Evolutionary conservation across 2,113 vertebrate species (phyloP).

Genomic region (Dromaius novaehollandiae): DNA sequence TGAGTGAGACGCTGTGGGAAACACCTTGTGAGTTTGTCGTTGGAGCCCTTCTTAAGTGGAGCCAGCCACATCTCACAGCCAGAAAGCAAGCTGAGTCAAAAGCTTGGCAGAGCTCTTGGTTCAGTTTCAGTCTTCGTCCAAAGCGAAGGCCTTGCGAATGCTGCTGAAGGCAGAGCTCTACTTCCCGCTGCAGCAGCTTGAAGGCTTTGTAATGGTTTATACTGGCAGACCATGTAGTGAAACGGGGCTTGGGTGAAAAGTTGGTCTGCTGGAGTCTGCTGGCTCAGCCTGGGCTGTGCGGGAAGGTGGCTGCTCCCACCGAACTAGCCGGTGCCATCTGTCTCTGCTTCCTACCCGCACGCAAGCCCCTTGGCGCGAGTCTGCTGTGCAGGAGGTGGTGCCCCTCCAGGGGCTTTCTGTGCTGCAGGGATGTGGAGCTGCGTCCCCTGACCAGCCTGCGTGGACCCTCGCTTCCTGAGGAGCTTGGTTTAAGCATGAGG

Average conservation of each 20-base stretch:
- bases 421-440: neutral
- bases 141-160: neutral
- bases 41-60: neutral
- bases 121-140: neutral
- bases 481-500: rapidly evolving
- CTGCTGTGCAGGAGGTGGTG: neutral
- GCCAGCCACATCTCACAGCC: neutral
- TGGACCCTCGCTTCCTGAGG: neutral
- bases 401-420: neutral
- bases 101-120: neutral
- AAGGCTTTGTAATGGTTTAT: neutral
- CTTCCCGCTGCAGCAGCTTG: rapidly evolving
- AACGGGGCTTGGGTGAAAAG: neutral
- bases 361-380: neutral
- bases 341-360: neutral
- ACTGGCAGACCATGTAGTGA: neutral
- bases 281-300: rapidly evolving
- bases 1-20: neutral
- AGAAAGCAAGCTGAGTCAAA: constrained; percentile 1
- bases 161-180: neutral
- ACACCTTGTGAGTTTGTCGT: neutral
- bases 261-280: neutral
- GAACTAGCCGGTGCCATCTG: too few relatives aligned
- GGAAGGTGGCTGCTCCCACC: neutral
- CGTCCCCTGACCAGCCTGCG: neutral